Conservation (phyloP, 2,113 vertebrate genomes). For the Atherinomorus stipes region DNA sequence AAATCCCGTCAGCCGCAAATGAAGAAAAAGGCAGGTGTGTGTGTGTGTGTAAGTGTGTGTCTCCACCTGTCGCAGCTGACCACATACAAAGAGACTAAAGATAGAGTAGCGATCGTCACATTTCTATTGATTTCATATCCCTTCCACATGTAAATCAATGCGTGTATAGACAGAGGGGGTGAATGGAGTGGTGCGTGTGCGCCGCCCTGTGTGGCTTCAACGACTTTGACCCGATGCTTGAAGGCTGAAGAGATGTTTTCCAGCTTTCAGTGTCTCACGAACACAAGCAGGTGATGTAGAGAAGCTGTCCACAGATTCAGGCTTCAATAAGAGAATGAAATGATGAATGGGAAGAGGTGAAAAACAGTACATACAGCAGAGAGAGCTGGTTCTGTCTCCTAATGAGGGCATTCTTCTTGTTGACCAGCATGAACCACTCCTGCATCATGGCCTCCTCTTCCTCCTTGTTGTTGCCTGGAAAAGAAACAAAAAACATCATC, state of each 20-base stretch:
- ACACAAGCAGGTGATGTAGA: not conserved
- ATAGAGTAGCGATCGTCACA: conserved; percentile 59
- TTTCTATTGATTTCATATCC: conserved; percentile 76
- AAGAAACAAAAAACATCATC: conserved; percentile 26
- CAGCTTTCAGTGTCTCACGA: not conserved
- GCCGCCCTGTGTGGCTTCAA: conserved; percentile 6
- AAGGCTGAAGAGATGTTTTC: not conserved
- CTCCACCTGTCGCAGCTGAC: conserved; percentile 72
- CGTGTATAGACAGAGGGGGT: conserved; percentile 50
- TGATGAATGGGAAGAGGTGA: not conserved
- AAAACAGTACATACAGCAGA: conserved; percentile 88
- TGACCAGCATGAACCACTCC: conserved; percentile 99
- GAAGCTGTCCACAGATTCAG: not conserved
- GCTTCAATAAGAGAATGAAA: not conserved
- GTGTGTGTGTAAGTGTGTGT: conserved; percentile 9
- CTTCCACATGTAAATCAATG: conserved; percentile 76
- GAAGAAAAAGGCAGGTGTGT: conserved; percentile 27
- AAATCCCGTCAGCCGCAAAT: conserved; percentile 68
- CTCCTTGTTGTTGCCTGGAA: conserved; percentile 94
- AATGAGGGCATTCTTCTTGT: conserved; percentile 99
- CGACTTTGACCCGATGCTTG: conserved; percentile 11
- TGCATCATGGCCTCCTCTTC: conserved; percentile 99
- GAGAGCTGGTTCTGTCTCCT: conserved; percentile 98
- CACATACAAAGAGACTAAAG: conserved; percentile 65
- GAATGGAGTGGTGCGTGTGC: conserved; percentile 44